Base-by-base conservation (phyloP, 2,797 vertebrate genomes). In the Chelon auratus region DNA sequence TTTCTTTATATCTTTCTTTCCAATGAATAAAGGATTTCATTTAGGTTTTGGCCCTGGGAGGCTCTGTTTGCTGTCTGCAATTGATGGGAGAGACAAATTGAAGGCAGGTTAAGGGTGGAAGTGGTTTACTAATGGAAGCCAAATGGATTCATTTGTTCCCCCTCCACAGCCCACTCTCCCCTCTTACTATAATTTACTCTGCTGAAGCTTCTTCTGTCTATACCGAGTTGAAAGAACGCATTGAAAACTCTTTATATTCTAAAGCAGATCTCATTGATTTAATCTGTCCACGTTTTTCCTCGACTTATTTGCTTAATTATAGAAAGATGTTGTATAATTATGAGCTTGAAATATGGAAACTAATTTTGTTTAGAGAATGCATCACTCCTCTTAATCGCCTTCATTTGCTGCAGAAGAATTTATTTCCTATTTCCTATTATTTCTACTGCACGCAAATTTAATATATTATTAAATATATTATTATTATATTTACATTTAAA, bases 51-150 rank as follows among this genome's bases (percentile, higher is more conserved):
- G 60, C 76, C 66, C 71, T 58, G 69, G 58, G 20, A 14, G 8
- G 70, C 53, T 78, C 40, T 69, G 30, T 78, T 88, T 75, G 63
- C 68, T 62, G 17, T 73, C 26, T 63, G 36, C 64, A 47, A 68
- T 72, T 39, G 24, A 57, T 52, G 72, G 18, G 17, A 14, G 51
- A 71, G 73, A 71, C 57, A 62, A 77, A 84, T 45, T 55, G 68
- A 77, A 65, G 67, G 39, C 60, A 24, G 74, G 77, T 78, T 79
- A 62, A 17, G 26, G 62, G 67, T 82, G 68, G 80, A 87, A 87
- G 77, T 67, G 77, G 62, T 80, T 84, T 66, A 50, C 40, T 87
- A 85, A 89, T 90, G 78, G 81, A 81, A 81, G 63, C 68, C 62
- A 82, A 82, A 87, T 84, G 72, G 74, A 76, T 82, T 84, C 54